A percentile compares a stretch with the other conserved stretches of the same genome.
These are phyloP conservation scores for Argynnis bischoffii DNA, from an alignment of 2,888 invertebrate genomes.

Conservation along the genomic window DNA sequence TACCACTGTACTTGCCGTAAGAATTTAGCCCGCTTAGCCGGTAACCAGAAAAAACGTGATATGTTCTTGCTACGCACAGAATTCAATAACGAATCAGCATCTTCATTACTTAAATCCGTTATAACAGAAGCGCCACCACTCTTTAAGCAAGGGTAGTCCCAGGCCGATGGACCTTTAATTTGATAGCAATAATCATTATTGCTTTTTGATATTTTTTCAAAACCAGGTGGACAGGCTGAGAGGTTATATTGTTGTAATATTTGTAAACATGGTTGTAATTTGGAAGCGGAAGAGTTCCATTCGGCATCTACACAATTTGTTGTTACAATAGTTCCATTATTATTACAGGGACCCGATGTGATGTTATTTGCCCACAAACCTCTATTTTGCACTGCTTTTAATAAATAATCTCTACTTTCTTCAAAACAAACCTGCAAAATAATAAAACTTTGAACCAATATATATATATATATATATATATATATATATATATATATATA, in stretches of 20 bases:
- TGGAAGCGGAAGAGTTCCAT: slow-evolving; percentile 58
- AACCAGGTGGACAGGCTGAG: slow-evolving; percentile 64
- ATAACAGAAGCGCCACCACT: slow-evolving; percentile 69
- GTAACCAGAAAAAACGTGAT: slow-evolving; percentile 74
- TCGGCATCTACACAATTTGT: slow-evolving; percentile 59
- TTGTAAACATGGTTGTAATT: slow-evolving; percentile 56
- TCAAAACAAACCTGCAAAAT: slow-evolving; percentile 61
- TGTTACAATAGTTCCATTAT: slow-evolving; percentile 53
- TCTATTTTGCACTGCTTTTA: slow-evolving; percentile 61
- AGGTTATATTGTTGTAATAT: slow-evolving; percentile 54
- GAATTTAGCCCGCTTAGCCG: slow-evolving; percentile 64
- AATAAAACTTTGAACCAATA: background rate
- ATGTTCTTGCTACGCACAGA: slow-evolving; percentile 52
- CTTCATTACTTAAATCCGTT: slow-evolving; percentile 58
- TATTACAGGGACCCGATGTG: slow-evolving; percentile 62
- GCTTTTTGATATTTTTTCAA: slow-evolving; percentile 54
- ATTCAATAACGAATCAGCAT: slow-evolving; percentile 54
- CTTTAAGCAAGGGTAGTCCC: slow-evolving; percentile 68
- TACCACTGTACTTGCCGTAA: slow-evolving; percentile 73
- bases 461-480: background rate
- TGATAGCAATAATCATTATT: slow-evolving; percentile 65
- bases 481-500: too few relatives aligned
- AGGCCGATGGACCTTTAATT: slow-evolving; percentile 52
- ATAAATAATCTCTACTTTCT: slow-evolving; percentile 57
- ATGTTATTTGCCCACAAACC: slow-evolving; percentile 53